These are phyloP conservation scores for Hypothenemus hampei DNA, from an alignment of 1,140 invertebrate genomes.

Conservation along the genomic window DNA sequence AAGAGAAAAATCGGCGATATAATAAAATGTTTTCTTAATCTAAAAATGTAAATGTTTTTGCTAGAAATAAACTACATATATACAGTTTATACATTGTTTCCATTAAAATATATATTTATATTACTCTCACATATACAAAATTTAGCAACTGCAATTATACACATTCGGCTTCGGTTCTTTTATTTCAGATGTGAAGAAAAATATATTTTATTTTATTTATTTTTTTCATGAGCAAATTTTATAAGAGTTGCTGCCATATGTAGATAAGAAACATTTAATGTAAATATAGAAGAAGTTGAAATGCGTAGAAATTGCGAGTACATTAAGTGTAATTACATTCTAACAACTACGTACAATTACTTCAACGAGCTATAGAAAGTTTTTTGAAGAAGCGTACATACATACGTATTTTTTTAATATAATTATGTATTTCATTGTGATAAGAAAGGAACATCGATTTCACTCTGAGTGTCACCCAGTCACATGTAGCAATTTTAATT, in stretches of 20 bases:
- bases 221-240: not conserved
- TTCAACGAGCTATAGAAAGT: not conserved
- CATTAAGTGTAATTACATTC: too few species aligned
- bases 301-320: not conserved
- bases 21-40: conserved; percentile 1
- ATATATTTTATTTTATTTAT: not conserved
- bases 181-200: not conserved
- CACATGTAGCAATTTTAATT: conserved; percentile 29
- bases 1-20: too few species aligned
- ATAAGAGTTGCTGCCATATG: too few species aligned
- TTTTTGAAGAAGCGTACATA: not conserved
- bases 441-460: conserved; percentile 42
- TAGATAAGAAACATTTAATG: not conserved
- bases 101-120: too few species aligned
- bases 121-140: conserved; percentile 1
- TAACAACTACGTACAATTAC: too few species aligned
- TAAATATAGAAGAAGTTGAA: not conserved
- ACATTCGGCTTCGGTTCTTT: not conserved
- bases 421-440: conserved; percentile 34
- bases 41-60: conserved; percentile 5
- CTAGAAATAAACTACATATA: conserved; percentile 26
- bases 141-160: not conserved
- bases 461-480: conserved; percentile 32
- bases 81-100: conserved; percentile 36
- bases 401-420: not conserved